Conservation (phyloP, 2,113 vertebrate species). For the Megaceryle torquata region DNA sequence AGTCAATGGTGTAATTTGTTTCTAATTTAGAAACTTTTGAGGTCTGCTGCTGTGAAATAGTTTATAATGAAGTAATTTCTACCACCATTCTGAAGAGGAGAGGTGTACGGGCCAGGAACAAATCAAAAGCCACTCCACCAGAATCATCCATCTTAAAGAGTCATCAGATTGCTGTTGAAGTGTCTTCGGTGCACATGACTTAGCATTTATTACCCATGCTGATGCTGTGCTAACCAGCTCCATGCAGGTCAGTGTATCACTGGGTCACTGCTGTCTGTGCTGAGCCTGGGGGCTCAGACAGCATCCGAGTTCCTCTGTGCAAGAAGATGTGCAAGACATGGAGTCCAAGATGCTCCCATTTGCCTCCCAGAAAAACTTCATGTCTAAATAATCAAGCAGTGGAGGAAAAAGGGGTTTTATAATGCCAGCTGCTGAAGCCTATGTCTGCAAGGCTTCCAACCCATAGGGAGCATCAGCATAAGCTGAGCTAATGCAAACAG, state of each 20-base stretch:
- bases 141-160: not conserved
- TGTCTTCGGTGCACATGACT: not conserved
- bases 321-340: not conserved
- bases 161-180: not conserved
- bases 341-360: not conserved
- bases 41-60: slow-evolving; percentile 11
- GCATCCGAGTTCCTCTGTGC: not conserved
- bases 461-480: not conserved
- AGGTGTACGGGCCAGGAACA: not conserved
- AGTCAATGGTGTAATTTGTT: not conserved
- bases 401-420: not conserved
- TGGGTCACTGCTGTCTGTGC: not conserved
- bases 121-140: not conserved
- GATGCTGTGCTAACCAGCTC: not conserved
- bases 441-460: not conserved
- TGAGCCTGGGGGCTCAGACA: not conserved
- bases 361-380: not conserved
- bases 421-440: not conserved
- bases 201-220: not conserved
- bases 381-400: not conserved
- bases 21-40: slow-evolving; percentile 1
- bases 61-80: slow-evolving; percentile 21
- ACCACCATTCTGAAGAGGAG: not conserved
- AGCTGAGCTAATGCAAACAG: not conserved
- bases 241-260: fast-evolving